Conservation (phyloP, 1,140 invertebrate species). For the Galendromus occidentalis region DNA sequence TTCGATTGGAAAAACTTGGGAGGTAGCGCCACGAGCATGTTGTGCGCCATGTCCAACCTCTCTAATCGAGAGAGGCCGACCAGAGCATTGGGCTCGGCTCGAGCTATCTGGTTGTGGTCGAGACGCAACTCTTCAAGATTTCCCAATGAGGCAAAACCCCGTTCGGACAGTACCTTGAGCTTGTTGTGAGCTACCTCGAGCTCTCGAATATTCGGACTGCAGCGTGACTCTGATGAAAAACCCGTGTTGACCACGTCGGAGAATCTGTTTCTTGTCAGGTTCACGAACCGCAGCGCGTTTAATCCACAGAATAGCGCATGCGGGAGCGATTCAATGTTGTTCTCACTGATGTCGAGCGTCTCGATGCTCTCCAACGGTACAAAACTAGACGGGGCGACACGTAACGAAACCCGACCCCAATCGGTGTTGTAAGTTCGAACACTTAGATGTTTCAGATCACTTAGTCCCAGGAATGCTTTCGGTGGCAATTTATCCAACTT, state of each 20-base stretch:
- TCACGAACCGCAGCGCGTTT: constrained; percentile 18
- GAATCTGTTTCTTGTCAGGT: constrained; percentile 46
- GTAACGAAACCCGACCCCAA: constrained; percentile 52
- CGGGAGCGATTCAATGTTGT: constrained; percentile 57
- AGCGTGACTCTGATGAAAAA: neutral
- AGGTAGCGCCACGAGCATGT: constrained; percentile 60
- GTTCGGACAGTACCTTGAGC: constrained; percentile 49
- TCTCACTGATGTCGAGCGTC: constrained; percentile 48
- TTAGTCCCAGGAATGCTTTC: constrained; percentile 20
- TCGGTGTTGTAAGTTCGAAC: constrained; percentile 24
- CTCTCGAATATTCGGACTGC: constrained; percentile 19
- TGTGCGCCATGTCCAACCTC: constrained; percentile 52
- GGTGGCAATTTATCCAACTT: constrained; percentile 18
- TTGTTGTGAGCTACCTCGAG: constrained; percentile 59
- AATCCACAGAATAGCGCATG: constrained; percentile 49
- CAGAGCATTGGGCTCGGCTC: constrained; percentile 47
- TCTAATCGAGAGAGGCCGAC: constrained; percentile 41
- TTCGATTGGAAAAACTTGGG: constrained; percentile 55
- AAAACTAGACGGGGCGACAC: constrained; percentile 50
- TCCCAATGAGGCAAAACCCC: constrained; percentile 48
- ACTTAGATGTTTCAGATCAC: constrained; percentile 20
- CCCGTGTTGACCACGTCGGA: constrained; percentile 6
- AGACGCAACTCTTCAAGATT: constrained; percentile 52
- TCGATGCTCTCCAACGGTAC: constrained; percentile 43
- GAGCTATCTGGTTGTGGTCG: constrained; percentile 49